These are phyloP conservation scores for Trigoniulus corallinus DNA, from an alignment of 1,140 invertebrate species.

Conservation along the genomic window DNA sequence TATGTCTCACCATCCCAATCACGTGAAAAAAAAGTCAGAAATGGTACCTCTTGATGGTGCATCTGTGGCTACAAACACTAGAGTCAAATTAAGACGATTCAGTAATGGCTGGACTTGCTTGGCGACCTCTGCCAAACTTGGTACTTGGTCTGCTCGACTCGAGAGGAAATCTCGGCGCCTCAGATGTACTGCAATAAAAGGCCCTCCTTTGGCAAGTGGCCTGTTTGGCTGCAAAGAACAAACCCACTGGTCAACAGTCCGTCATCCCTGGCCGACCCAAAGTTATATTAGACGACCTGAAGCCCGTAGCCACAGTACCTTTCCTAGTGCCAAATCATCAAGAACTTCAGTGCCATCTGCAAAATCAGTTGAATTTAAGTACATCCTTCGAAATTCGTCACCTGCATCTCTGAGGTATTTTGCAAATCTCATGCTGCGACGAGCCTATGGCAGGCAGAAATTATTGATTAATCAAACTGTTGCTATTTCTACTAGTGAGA, in stretches of 20 bases:
- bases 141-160: constrained; percentile 45
- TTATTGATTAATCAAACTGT: too few relatives aligned
- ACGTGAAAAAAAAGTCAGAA: background rate
- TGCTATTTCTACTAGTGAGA: too few relatives aligned
- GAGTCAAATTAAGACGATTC: constrained; percentile 37
- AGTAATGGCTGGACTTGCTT: constrained; percentile 46
- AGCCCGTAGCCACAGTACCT: constrained; percentile 33
- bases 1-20: background rate
- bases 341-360: constrained; percentile 38
- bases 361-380: constrained; percentile 49
- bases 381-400: constrained; percentile 43
- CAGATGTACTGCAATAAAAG: constrained; percentile 64
- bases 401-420: constrained; percentile 47
- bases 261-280: too few relatives aligned
- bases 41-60: constrained; percentile 30
- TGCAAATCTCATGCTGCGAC: constrained; percentile 82
- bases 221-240: constrained; percentile 11
- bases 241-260: too few relatives aligned
- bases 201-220: constrained; percentile 40
- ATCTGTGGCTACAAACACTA: constrained; percentile 72
- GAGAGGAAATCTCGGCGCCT: constrained; percentile 65
- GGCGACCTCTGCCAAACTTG: constrained; percentile 48
- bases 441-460: constrained; percentile 20
- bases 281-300: too few relatives aligned
- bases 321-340: constrained; percentile 43